phyloP scores from a whole-genome alignment of 2,888 invertebrate species.

The Orchesellides sinensis region DNA sequence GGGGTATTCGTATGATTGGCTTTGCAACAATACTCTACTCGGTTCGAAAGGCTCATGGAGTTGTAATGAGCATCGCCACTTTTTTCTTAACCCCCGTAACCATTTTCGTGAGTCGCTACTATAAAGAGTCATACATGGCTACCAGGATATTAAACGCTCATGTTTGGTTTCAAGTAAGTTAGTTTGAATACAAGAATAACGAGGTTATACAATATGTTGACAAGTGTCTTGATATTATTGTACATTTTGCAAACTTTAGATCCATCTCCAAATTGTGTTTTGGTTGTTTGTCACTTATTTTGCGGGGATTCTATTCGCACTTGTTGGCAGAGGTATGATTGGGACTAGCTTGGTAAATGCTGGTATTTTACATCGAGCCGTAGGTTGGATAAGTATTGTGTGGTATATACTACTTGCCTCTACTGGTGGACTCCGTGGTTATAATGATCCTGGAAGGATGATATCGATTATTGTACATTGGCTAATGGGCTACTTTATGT shows the following conservation, averaged over 20 bases:
- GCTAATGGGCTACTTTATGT: slow-evolving; percentile 5
- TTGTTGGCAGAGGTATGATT: neutral
- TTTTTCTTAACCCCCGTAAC: slow-evolving; percentile 20
- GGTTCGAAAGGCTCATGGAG: slow-evolving; percentile 30
- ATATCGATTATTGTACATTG: slow-evolving; percentile 24
- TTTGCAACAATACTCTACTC: slow-evolving; percentile 16
- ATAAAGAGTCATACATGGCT: slow-evolving; percentile 40
- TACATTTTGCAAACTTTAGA: neutral
- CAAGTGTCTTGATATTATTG: neutral
- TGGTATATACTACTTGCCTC: neutral
- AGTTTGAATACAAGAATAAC: neutral
- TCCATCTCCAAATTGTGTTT: neutral
- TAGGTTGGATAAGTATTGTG: neutral
- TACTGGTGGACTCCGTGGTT: neutral
- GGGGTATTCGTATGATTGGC: slow-evolving; percentile 4
- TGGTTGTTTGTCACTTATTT: neutral
- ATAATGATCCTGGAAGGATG: slow-evolving; percentile 15
- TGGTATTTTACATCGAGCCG: neutral
- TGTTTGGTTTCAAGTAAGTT: slow-evolving; percentile 38
- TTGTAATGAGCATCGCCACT: neutral
- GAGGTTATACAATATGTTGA: too few species aligned
- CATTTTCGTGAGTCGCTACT: slow-evolving; percentile 39
- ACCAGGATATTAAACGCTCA: neutral
- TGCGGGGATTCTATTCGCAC: neutral
- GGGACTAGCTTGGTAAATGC: neutral